Percentiles rank a stretch among this genome's conserved stretches.
Evolutionary conservation across 2,113 vertebrate genomes (phyloP).

Genomic region (Strix uralensis): DNA sequence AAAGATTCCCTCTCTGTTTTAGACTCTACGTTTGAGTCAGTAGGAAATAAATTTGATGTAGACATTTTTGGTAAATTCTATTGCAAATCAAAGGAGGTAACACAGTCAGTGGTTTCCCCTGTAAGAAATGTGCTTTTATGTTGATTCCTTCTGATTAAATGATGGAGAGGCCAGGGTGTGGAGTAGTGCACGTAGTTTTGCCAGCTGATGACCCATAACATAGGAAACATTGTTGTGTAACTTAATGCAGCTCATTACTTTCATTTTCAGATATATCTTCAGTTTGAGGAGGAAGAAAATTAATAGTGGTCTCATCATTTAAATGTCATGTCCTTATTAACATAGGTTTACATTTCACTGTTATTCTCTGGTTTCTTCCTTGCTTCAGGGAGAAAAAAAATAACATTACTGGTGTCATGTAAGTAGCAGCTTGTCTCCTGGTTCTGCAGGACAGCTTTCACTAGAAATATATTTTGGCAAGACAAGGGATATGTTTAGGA

Average conservation of each 20-base stretch:
- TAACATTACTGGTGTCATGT: neutral
- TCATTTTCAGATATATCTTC: neutral
- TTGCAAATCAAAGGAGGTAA: neutral
- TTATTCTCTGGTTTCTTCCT: neutral
- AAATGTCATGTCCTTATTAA: neutral
- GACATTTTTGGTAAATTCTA: neutral
- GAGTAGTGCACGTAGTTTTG: neutral
- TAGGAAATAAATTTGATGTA: neutral
- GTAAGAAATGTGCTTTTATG: neutral
- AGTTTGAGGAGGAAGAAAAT: neutral
- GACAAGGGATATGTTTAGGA: neutral
- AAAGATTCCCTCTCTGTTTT: neutral
- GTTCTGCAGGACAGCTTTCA: neutral
- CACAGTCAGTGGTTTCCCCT: neutral
- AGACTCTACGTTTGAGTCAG: conserved; percentile 19
- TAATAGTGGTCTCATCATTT: neutral
- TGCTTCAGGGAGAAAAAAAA: neutral
- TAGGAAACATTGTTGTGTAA: neutral
- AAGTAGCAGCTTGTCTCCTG: neutral
- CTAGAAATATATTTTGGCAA: neutral
- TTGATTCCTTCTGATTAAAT: neutral
- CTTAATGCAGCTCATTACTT: neutral
- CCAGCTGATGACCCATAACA: neutral
- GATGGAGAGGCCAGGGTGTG: neutral
- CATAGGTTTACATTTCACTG: neutral